Evolutionary conservation across 2,888 invertebrate species (phyloP), one percentile per base, ranked within the genome.

Genomic region (Drosophila rellima): DNA sequence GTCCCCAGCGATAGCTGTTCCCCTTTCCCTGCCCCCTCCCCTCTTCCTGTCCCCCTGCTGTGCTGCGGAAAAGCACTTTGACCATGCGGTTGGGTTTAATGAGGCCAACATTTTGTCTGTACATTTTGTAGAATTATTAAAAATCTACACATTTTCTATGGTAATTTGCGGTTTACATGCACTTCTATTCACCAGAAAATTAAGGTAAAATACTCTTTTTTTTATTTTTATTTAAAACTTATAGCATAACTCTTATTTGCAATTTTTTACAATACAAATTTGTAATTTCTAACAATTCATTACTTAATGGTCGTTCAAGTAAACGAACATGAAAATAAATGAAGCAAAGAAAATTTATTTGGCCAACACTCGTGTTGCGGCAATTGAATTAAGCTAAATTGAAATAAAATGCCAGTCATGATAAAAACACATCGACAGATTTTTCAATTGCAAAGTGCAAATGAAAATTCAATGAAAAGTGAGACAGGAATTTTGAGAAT

Each of bases 71-170:
- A 48, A 60, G 42, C 44, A 47, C 60, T 74, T 54, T 74, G 74
- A 74, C 74, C 74, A 73, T 63, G 78, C 47, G 74, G 55, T 63
- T 23, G 35, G 68, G 47, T 35, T 56, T 39, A 77, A 63, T 67
- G 68, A 33, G 29, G 40, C 37, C 51, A 67, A 44, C 54, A 18
- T 54, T 39, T 39, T 52, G 20, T 18, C 3, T 26, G 26, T n/a
- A 42, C 20, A 59, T 37, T 68, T 29, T 47, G 37, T 39, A 26
- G 0, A 47, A 44, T 72, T 39, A 67, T 71, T 62, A 35, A 50
- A 60, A 65, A 64, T 47, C 52, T 55, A 7, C 42, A 60, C 45
- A 57, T 26, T 54, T 50, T 52, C 42, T 35, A 62, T 42, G 55
- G 51, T 67, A 77, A 63, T 44, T 68, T 63, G 77, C 47, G 67